Percentiles rank a stretch among this genome's conserved stretches.
Conservation (phyloP, 2,888 invertebrate genomes). For the Standfussiana lucernea region DNA sequence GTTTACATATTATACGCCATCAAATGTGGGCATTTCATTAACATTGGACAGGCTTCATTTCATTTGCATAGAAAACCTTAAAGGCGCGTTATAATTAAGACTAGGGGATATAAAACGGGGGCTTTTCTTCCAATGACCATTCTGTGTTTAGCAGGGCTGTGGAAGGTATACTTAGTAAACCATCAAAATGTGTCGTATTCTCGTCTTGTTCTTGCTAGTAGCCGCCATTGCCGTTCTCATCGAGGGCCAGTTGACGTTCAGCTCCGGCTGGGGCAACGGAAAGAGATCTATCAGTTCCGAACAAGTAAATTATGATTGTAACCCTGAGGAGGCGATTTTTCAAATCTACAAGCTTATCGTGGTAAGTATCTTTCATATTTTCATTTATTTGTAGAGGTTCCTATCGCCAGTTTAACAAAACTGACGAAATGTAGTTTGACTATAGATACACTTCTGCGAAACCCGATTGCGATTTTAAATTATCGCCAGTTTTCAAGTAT, state of each 20-base stretch:
- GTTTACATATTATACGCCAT: conserved; percentile 28
- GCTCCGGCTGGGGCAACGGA: conserved; percentile 89
- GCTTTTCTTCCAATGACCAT: conserved; percentile 33
- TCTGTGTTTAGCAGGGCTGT: conserved; percentile 32
- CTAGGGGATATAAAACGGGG: conserved; percentile 57
- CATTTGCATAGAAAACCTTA: conserved; percentile 76
- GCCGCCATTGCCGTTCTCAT: conserved; percentile 70
- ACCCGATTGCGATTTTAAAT: background rate
- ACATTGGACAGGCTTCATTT: conserved; percentile 78
- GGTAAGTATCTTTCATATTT: conserved; percentile 76
- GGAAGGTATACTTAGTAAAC: conserved; percentile 1
- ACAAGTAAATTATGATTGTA: conserved; percentile 81
- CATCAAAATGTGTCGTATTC: conserved; percentile 73
- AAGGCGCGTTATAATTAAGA: conserved; percentile 57
- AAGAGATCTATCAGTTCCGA: conserved; percentile 79
- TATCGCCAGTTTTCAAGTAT: background rate
- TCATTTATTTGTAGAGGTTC: background rate
- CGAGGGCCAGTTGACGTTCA: conserved; percentile 90
- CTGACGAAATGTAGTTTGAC: background rate
- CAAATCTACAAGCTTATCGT: conserved; percentile 91
- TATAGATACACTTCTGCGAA: background rate
- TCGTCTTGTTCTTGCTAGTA: conserved; percentile 68
- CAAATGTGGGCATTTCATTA: conserved; percentile 62
- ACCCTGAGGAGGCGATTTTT: conserved; percentile 89
- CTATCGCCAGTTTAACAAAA: background rate